Evolutionary conservation across 1,140 invertebrate genomes (phyloP).

Genomic region (Octopus bimaculoides): DNA sequence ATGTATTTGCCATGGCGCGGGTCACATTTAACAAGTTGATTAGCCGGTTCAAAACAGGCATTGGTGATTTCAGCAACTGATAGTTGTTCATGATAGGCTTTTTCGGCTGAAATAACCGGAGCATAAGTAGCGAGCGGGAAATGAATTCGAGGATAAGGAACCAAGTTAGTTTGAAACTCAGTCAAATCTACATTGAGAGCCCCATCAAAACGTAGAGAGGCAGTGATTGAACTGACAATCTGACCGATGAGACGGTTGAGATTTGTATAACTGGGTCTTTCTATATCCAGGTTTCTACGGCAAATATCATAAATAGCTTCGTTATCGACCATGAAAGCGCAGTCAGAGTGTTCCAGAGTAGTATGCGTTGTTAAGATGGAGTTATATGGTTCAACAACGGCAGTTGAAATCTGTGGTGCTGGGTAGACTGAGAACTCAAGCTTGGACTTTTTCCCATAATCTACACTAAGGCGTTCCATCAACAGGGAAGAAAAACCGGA

Average conservation of each 20-base stretch:
- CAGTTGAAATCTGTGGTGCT: slow-evolving; percentile 52
- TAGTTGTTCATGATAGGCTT: slow-evolving; percentile 44
- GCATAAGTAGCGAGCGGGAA: slow-evolving; percentile 48
- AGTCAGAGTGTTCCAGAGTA: slow-evolving; percentile 67
- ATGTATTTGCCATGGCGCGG: slow-evolving; percentile 50
- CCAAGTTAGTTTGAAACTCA: slow-evolving; percentile 71
- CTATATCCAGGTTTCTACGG: slow-evolving; percentile 69
- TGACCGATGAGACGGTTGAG: slow-evolving; percentile 47
- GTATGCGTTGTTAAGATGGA: slow-evolving; percentile 64
- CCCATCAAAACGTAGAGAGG: slow-evolving; percentile 69
- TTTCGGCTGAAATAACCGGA: slow-evolving; percentile 43
- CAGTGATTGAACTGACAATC: slow-evolving; percentile 63
- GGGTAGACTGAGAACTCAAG: slow-evolving; percentile 58
- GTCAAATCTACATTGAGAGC: slow-evolving; percentile 70
- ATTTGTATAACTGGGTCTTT: slow-evolving; percentile 29
- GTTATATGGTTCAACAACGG: slow-evolving; percentile 54
- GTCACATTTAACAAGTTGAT: slow-evolving; percentile 78
- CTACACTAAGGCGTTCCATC: slow-evolving; percentile 83
- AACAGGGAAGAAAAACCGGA: slow-evolving; percentile 77
- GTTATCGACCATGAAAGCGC: slow-evolving; percentile 67
- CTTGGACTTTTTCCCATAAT: slow-evolving; percentile 87
- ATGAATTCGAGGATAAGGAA: slow-evolving; percentile 50
- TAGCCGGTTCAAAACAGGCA: slow-evolving; percentile 79
- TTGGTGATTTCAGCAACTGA: slow-evolving; percentile 77
- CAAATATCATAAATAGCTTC: background rate